phyloP scores from a whole-genome alignment of 35 echinoderm and acorn worm species.

The Nesometra sesokonis region DNA sequence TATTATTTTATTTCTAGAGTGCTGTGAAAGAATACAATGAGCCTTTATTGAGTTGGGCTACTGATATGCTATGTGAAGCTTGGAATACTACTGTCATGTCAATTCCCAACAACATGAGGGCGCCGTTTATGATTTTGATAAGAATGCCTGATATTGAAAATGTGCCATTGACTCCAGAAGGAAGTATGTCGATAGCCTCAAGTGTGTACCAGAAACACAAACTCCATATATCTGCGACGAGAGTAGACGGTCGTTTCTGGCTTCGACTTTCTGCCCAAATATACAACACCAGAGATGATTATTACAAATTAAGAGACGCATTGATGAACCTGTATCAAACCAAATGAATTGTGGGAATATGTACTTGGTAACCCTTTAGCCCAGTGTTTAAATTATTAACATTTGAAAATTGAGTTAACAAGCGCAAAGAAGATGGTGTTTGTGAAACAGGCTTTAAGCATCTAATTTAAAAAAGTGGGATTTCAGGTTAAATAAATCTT shows the following conservation, averaged over 20 bases:
- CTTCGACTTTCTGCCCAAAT: conserved; percentile 51
- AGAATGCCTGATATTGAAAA: neutral
- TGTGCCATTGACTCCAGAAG: neutral
- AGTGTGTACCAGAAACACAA: neutral
- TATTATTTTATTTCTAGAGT: neutral
- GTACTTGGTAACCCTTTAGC: too few relatives aligned
- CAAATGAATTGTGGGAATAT: too few relatives aligned
- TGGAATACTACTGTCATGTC: neutral
- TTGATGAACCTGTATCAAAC: conserved; percentile 20
- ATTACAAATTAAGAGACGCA: conserved; percentile 50
- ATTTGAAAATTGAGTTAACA: too few relatives aligned
- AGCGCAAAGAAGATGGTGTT: too few relatives aligned
- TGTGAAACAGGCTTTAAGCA: too few relatives aligned
- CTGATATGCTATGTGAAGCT: neutral
- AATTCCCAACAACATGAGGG: neutral
- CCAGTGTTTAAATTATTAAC: too few relatives aligned
- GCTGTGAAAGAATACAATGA: neutral
- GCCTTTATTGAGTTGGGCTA: neutral
- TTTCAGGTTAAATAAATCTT: too few relatives aligned
- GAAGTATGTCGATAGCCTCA: neutral
- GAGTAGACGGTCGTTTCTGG: conserved; percentile 22
- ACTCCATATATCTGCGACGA: neutral
- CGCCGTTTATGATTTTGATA: neutral
- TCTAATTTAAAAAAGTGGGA: too few relatives aligned
- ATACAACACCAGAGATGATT: conserved; percentile 76